A percentile compares a stretch with the other conserved stretches of the same genome.
These are phyloP conservation scores for Troides helena DNA, from an alignment of 2,888 invertebrate genomes.

Conservation along the genomic window DNA sequence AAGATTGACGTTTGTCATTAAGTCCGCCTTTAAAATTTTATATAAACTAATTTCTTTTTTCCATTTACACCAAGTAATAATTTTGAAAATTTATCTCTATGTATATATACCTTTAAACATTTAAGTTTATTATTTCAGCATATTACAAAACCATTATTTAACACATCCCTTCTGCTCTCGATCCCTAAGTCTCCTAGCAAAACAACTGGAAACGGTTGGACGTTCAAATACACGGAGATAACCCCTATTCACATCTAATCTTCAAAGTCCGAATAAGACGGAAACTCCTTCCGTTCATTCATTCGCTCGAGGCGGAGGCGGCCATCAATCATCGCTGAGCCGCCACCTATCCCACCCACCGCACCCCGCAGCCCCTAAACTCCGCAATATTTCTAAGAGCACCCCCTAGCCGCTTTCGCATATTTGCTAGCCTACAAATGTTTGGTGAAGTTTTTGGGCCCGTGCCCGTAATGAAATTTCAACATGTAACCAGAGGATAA, in stretches of 20 bases:
- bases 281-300: constrained; percentile 23
- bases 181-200: not conserved
- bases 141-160: not conserved
- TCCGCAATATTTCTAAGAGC: constrained; percentile 41
- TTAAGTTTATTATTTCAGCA: not conserved
- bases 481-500: constrained; percentile 15
- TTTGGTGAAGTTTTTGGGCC: constrained; percentile 25
- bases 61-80: no score
- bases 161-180: not conserved
- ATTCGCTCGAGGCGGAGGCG: constrained; percentile 29
- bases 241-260: constrained; percentile 21
- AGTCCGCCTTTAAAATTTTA: no score
- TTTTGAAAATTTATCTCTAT: no score
- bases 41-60: no score
- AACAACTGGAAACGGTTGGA: constrained; percentile 8
- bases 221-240: constrained; percentile 6
- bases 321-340: constrained; percentile 47
- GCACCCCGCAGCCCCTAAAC: constrained; percentile 33
- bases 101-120: not conserved
- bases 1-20: no score
- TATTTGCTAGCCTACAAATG: constrained; percentile 34
- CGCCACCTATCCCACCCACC: constrained; percentile 32
- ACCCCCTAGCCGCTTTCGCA: constrained; percentile 23
- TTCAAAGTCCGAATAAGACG: constrained; percentile 23
- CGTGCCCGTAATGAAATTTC: constrained; percentile 28